Base-by-base conservation (phyloP, 2,797 vertebrate genomes). In the Hydrophis major region DNA sequence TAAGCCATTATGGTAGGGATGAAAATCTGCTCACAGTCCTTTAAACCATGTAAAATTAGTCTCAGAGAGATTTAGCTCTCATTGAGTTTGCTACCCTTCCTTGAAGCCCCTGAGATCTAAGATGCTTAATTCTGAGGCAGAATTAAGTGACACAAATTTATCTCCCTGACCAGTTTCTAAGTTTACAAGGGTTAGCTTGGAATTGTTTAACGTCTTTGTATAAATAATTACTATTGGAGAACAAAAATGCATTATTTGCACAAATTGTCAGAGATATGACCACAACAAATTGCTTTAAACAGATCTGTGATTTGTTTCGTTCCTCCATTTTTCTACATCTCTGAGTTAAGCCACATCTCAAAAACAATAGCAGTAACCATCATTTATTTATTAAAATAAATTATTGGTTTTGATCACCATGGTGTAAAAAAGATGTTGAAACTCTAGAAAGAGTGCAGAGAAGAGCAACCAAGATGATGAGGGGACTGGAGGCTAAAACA, bases 21-120 rank as follows among this genome's bases (percentile, higher is more conserved):
- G 87, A 94, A 94, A 93, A 93, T 92, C 86, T 25, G 0, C 0
- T 32, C 28, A 63, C 25, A 86, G 4, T 27, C 53, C 6, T 93
- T 90, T 94, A 96, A 96, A 59, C 28, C 50, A 86, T 87, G 60
- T 92, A 63, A 93, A 93, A 90, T 27, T 94, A 22, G 28, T 92
- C 32, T 93, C 87, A 59, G 56, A 69, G 92, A 95, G 56, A 92
- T 94, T 88, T 93, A 86, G 3, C 92, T 94, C 0, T 14, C 57
- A 1, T 50, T 1, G 93, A 60, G 47, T 94, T 94, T 42, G 14
- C 59, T 93, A 56, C 78, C 63, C 12, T 59, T 89, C 94, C 28
- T 63, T 88, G 90, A 6, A 91, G 56, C 20, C n/a, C 8, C 92
- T 91, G 13, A 50, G 57, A 74, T 55, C 91, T 93, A 60, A 88